Base-by-base conservation (phyloP, 1,140 invertebrate species). In the Achatina immaculata region DNA sequence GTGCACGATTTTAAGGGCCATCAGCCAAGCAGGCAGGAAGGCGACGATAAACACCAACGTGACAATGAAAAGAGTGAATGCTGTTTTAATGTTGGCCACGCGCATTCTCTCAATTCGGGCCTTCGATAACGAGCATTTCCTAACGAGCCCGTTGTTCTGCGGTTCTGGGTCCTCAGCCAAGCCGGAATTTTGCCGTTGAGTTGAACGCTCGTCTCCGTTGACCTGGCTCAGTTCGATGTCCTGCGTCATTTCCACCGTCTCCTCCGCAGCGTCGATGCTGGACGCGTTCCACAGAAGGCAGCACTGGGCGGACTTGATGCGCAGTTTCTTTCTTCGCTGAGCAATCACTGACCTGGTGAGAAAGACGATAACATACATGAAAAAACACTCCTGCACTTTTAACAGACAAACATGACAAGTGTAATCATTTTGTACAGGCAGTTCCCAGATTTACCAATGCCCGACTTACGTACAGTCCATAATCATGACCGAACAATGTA, bases 21-120 rank as follows among this genome's bases (percentile, higher is more conserved):
- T 88, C 31, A 90, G 78, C 86, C 86, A 88, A 0, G 88, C 86
- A 0, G 89, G 89, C 36, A 88, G 58, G 83, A 89, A 90, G n/a
- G 89, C 85, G 40, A 90, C 28, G 14, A 90, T 87, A 75, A 88
- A 90, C 11, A 89, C 89, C 11, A 90, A 55, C 40, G 87, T 87
- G 0, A 90, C 89, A 36, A 90, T 86, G 72, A 89, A 90, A 48
- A 90, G 72, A 85, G 88, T 90, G 36, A 87, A 83, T 21, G 89
- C 89, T 28, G 89, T 90, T 83, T 89, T 90, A 21, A 90, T 86
- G 69, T 90, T 90, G 16, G 88, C 88, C 40, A 83, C 77, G 48
- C 80, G 82, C 66, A 81, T 83, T 40, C 80, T 77, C 65, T 84
- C 85, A 36, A 78, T 71, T 9, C 81, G 68, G 24, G 84, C 80